Base-by-base conservation (phyloP, 2,888 invertebrate species). In the Perizoma flavofasciatum region DNA sequence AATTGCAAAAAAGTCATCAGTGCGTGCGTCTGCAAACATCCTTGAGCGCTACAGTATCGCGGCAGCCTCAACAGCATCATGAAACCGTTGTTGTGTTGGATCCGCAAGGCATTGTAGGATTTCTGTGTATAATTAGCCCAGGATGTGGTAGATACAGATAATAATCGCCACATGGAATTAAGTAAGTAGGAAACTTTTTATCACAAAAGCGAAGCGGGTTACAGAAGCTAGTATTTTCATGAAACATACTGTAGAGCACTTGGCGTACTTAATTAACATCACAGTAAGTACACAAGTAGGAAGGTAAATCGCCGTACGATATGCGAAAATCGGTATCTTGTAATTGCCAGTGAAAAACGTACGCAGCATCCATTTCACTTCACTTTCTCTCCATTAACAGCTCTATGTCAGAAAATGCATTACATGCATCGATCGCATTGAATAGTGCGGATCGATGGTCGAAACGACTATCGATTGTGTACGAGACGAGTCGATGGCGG, bases 391-490 rank as follows among this genome's bases (percentile, higher is more conserved):
- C 59, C 55, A 55, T 66, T 66, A 53, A 57, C 57, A 68, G 56
- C 56, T 65, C 65, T 68, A 62, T 63, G 58, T 57, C 41, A 65
- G 63, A 61, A 60, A 47, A 65, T 70, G 61, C 58, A 65, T 59
- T 66, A 58, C 47, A 44, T 62, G 59, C 46, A 51, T 55, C 45
- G 50, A 52, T 49, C 59, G 62, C 59, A 63, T 52, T n/a, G 59
- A 70, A 61, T 77, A 75, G 80, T 81, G 71, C 86, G 77, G 78
- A 76, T 79, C 80, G 82, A 85, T 86, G 83, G 82, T 83, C 80
- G 80, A 83, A 80, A 81, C 80, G 80, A 83, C 81, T 81, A 86
- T 84, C 80, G 82, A 86, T 84, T 84, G 82, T 81, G 53, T 52
- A 53, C 51, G 41, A 61, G 56, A 71, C 77, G 77, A 77, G 73